These are phyloP conservation scores for Neolamprologus falcicula DNA, from an alignment of 2,113 vertebrate species.

Conservation along the genomic window DNA sequence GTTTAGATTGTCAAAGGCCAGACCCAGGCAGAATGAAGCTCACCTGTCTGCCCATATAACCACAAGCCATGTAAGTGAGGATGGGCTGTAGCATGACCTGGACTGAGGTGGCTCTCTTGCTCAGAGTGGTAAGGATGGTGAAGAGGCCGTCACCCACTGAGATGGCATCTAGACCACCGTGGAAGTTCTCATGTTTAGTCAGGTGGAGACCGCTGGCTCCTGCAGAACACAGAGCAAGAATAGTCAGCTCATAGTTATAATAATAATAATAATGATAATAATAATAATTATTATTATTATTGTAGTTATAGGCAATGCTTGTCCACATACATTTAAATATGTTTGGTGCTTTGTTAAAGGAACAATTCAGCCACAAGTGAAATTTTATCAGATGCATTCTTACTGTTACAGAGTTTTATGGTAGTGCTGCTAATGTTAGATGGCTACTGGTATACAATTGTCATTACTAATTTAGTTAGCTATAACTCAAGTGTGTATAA, in stretches of 20 bases:
- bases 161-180: conserved; percentile 95
- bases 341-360: not conserved
- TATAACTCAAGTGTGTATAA: not conserved
- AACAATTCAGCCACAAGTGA: not conserved
- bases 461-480: not conserved
- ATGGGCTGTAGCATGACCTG: conserved; percentile 98
- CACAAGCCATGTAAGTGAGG: conserved; percentile 99
- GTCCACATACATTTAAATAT: not conserved
- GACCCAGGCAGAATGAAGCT: not conserved
- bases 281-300: too few species aligned
- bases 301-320: not conserved
- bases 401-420: not conserved
- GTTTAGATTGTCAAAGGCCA: not conserved
- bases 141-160: conserved; percentile 97
- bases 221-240: conserved; percentile 34
- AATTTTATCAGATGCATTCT: not conserved
- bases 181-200: conserved; percentile 98
- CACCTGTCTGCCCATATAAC: conserved; percentile 98
- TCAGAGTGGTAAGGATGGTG: conserved; percentile 95
- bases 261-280: too few species aligned
- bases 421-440: not conserved
- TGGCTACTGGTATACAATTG: not conserved
- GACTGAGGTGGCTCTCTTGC: conserved; percentile 92
- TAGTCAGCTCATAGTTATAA: not conserved
- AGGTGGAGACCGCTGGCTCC: conserved; percentile 97